phyloP scores from a whole-genome alignment of 1,140 invertebrate species.

The Brachystomella parvula region DNA sequence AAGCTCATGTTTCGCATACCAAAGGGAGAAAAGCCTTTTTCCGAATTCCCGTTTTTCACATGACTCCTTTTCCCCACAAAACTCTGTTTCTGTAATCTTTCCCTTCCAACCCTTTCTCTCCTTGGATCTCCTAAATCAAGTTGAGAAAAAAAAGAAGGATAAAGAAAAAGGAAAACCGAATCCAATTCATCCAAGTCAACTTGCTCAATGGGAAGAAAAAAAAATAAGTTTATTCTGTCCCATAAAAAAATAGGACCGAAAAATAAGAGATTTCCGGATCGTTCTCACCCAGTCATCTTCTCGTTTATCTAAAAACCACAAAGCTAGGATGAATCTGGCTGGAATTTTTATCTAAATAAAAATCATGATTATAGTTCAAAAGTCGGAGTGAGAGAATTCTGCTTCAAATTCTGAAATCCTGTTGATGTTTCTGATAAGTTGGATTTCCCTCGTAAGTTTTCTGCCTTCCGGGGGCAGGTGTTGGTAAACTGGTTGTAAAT shows the following conservation, averaged over 20 bases:
- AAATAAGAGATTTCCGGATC: too few relatives aligned
- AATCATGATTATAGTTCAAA: too few relatives aligned
- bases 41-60: too few relatives aligned
- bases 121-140: neutral
- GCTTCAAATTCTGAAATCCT: too few relatives aligned
- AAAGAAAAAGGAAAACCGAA: neutral
- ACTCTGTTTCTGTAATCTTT: too few relatives aligned
- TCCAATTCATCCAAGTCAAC: neutral
- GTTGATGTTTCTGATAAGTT: too few relatives aligned
- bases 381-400: too few relatives aligned
- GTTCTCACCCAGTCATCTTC: too few relatives aligned
- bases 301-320: too few relatives aligned
- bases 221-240: neutral
- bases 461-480: constrained; percentile 22
- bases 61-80: too few relatives aligned
- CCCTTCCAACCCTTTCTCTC: neutral
- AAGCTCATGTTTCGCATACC: neutral
- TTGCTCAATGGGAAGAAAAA: neutral
- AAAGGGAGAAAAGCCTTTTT: neutral
- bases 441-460: neutral
- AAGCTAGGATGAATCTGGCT: too few relatives aligned
- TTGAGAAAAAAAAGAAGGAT: neutral
- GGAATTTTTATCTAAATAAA: too few relatives aligned
- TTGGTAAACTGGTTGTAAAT: constrained; percentile 14
- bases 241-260: neutral